phyloP scores from a whole-genome alignment of 2,113 vertebrate genomes.

The Mobula hypostoma region DNA sequence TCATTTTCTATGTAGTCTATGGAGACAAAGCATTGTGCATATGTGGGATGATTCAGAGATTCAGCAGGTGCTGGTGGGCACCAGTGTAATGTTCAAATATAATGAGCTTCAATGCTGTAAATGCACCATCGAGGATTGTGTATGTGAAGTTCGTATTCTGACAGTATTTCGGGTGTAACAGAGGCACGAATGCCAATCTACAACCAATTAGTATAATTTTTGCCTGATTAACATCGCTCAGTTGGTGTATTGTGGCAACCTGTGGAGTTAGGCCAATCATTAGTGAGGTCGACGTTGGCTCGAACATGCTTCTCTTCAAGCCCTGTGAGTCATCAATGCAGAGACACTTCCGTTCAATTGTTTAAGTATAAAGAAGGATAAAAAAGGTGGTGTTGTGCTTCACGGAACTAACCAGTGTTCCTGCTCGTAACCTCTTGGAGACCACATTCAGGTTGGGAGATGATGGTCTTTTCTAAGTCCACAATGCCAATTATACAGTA shows the following conservation, averaged over 20 bases:
- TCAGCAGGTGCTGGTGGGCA: background rate
- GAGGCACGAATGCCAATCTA: conserved; percentile 24
- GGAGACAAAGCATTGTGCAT: conserved; percentile 7
- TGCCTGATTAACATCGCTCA: conserved; percentile 27
- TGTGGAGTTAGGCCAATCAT: background rate
- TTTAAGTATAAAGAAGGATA: background rate
- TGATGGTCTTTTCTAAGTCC: background rate
- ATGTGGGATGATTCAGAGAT: background rate
- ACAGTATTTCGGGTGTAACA: conserved; percentile 4
- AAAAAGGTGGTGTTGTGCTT: background rate
- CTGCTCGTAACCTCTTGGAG: background rate
- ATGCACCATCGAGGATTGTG: background rate
- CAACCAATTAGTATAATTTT: conserved; percentile 9
- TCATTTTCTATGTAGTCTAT: background rate
- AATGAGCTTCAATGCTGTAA: conserved; percentile 7
- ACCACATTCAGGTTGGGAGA: background rate
- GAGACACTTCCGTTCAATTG: background rate
- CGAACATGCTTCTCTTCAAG: background rate
- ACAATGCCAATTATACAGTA: background rate
- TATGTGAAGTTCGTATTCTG: background rate
- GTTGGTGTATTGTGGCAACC: background rate
- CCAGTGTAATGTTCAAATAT: conserved; percentile 17
- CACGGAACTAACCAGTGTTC: background rate
- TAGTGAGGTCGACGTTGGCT: background rate
- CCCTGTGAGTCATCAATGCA: background rate